Percentiles rank a stretch among this genome's conserved stretches.
These are phyloP conservation scores for Gallinago undulata DNA, from an alignment of 2,113 vertebrate species.

Conservation along the genomic window DNA sequence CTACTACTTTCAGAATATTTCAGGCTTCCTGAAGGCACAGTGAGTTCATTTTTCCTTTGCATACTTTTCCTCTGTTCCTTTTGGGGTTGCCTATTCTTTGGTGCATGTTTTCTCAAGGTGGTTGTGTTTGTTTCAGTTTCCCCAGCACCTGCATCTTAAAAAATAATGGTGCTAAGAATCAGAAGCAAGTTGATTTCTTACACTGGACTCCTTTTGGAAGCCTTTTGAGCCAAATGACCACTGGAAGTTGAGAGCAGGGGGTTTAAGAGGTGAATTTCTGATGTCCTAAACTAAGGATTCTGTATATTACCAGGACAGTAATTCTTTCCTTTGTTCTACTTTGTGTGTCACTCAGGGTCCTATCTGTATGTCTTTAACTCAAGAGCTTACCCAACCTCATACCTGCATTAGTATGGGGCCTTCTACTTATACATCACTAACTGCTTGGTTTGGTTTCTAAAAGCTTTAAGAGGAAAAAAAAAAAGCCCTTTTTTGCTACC, in stretches of 20 bases:
- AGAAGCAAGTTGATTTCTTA: not conserved
- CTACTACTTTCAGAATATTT: not conserved
- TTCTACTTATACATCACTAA: not conserved
- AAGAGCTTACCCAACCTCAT: not conserved
- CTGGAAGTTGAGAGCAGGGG: not conserved
- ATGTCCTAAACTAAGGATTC: not conserved
- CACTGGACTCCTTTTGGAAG: not conserved
- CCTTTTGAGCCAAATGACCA: not conserved
- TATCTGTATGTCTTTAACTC: not conserved
- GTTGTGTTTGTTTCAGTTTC: not conserved
- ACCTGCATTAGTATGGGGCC: not conserved
- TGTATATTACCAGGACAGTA: not conserved
- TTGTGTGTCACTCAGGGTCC: not conserved
- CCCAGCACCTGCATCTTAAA: not conserved
- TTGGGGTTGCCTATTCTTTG: not conserved
- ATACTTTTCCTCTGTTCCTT: not conserved
- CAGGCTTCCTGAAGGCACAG: not conserved
- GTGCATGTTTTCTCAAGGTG: not conserved
- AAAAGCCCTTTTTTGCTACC: not conserved
- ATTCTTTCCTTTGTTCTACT: not conserved
- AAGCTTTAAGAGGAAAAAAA: not conserved
- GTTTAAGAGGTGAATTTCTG: not conserved
- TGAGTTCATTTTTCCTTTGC: not conserved
- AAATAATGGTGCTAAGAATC: not conserved
- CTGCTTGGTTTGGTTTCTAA: conserved; percentile 4